Percentiles rank a stretch among this genome's conserved stretches.
Evolutionary conservation across 1,140 invertebrate genomes (phyloP).

Genomic region (Monomorium pharaonis): DNA sequence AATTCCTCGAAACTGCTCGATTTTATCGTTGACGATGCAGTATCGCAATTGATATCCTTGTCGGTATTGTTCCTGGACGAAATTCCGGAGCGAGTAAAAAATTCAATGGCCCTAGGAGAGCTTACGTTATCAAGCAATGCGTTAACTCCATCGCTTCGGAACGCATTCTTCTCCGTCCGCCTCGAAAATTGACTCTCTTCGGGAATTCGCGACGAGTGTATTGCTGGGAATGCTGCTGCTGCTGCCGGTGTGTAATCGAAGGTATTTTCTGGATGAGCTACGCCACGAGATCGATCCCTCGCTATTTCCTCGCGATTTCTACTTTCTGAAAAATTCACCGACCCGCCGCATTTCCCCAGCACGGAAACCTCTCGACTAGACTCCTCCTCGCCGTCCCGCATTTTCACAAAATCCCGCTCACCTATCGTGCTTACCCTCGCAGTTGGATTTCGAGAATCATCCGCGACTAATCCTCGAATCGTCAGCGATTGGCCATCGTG

Average conservation of each 20-base stretch:
- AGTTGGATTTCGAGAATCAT: not conserved
- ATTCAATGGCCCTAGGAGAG: not conserved
- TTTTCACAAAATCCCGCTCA: not conserved
- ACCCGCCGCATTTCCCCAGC: not conserved
- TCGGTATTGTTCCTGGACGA: not conserved
- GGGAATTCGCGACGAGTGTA: slow-evolving; percentile 41
- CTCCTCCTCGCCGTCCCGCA: not conserved
- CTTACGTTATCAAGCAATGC: not conserved
- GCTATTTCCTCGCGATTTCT: not conserved
- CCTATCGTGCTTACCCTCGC: not conserved
- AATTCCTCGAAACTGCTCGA: not conserved
- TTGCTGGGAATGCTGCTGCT: not conserved
- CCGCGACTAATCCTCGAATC: not conserved
- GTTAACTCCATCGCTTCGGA: not conserved
- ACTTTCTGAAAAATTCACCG: slow-evolving; percentile 4
- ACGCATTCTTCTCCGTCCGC: slow-evolving; percentile 6
- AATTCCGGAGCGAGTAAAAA: not conserved
- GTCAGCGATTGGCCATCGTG: not conserved
- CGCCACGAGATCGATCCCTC: slow-evolving; percentile 9
- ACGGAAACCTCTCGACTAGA: slow-evolving; percentile 9
- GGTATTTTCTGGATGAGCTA: slow-evolving; percentile 24
- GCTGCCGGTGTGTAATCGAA: slow-evolving; percentile 29
- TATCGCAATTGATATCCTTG: not conserved
- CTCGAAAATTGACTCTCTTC: slow-evolving; percentile 27
- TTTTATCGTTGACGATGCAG: not conserved